These are phyloP conservation scores for Caradrina kadenii DNA, from an alignment of 2,888 invertebrate genomes.

Conservation along the genomic window DNA sequence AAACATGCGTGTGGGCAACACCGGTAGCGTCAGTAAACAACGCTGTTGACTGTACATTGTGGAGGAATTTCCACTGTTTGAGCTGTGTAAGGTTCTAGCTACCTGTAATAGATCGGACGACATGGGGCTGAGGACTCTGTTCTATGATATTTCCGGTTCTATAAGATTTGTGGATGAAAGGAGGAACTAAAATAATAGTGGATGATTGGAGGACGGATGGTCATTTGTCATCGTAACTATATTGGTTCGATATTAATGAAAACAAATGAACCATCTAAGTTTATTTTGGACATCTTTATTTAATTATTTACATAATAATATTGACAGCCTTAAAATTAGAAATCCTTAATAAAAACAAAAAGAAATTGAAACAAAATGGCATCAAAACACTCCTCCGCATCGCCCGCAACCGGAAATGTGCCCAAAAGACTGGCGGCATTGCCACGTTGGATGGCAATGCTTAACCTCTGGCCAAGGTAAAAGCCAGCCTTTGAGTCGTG, in stretches of 20 bases:
- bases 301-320: too few species aligned
- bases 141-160: slow-evolving; percentile 59
- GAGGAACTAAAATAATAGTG: slow-evolving; percentile 26
- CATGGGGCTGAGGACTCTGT: slow-evolving; percentile 32
- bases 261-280: too few species aligned
- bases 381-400: too few species aligned
- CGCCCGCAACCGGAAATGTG: too few species aligned
- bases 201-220: not conserved
- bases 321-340: too few species aligned
- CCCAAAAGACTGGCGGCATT: too few species aligned
- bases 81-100: slow-evolving; percentile 70
- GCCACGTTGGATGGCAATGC: too few species aligned
- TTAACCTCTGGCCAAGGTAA: too few species aligned
- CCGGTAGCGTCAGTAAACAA: slow-evolving; percentile 88
- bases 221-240: slow-evolving; percentile 1
- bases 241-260: not conserved
- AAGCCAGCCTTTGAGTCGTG: too few species aligned
- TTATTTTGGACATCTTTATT: too few species aligned
- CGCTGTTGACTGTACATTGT: slow-evolving; percentile 83
- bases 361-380: too few species aligned
- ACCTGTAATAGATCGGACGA: slow-evolving; percentile 72
- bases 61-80: slow-evolving; percentile 84
- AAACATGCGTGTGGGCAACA: slow-evolving; percentile 88
- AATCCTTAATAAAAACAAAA: too few species aligned
- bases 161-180: slow-evolving; percentile 1